Evolutionary conservation across 2,797 vertebrate species (phyloP), one percentile per base, ranked within the genome.

Genomic region (Pelobates cultripes): DNA sequence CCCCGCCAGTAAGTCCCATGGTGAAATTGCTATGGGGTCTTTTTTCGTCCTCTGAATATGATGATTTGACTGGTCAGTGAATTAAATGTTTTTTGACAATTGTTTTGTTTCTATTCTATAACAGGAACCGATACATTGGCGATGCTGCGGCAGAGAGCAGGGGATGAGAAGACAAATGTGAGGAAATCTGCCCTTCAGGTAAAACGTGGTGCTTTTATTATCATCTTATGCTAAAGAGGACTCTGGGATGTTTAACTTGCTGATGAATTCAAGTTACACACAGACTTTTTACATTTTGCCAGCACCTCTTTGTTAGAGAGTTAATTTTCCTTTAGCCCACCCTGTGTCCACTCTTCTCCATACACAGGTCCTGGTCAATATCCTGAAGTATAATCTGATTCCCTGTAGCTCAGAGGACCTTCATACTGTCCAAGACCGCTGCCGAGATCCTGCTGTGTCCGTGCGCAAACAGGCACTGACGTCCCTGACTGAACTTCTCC

Each of bases 151-250:
- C 85, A 73, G 10, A 94, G 96, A 70, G 90, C 94, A 0, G 86
- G 88, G 15, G 96, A 99, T 76, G 89, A 95, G 55, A 99, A 96
- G 87, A 93, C 88, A 41, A 97, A 92, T 0, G 96, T 99, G 79
- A 94, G 98, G 89, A 99, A 96, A 87, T 95, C 95, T 0, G 97
- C 98, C 0, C 86, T 99, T 47, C 97, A 99, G 97, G 98, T 99
- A 43, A 61, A 8, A 5, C 57, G 6, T 15, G 4, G 12, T 40
- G 3, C 3, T 28, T 28, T 28, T 28, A 28, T 28, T 28, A 28
- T 28, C 28, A 28, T 28, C 28, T 28, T 28, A 28, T 28, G 28
- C 28, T 28, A 28, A 28, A 28, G 28, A 28, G 28, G 28, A 28
- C 28, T 28, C 28, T 28, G 28, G 28, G 28, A 28, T 28, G 28